Base-by-base conservation (phyloP, 2,888 invertebrate species). In the Xestia ashworthii region DNA sequence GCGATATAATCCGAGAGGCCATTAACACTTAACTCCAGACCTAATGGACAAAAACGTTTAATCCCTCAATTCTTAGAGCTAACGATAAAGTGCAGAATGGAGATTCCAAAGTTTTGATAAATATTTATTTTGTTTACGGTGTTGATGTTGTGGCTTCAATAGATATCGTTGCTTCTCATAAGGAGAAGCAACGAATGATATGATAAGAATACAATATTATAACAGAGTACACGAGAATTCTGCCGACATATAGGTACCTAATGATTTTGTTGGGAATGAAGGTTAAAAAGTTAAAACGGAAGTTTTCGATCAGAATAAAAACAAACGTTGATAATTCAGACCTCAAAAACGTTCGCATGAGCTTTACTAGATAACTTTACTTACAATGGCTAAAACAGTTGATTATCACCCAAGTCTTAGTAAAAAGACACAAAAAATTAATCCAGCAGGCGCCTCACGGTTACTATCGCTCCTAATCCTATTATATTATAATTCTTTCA, bases 31-130 rank as follows among this genome's bases (percentile, higher is more conserved):
- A 94, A 94, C 92, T 90, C 91, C 91, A 90, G 87, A 90, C 89
- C 93, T 96, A 96, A 96, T 96, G 96, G 96, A 96, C 96, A 96
- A 96, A 96, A 96, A 96, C 93, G 89, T 90, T 89, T 96, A 96
- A 96, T 95, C 96, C 95, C 90, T 89, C 84, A 90, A 91, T 93
- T 93, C 93, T 93, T 89, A 91, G 91, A 93, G 91, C 86, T 88
- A 87, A 90, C 88, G 92, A 93, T 93, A 92, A 93, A 92, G 87
- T 93, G 94, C 94, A 89, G 93, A 92, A 93, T 89, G 88, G 88
- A 88, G 86, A 90, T 87, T 87, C 86, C 87, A 76, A 81, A 80
- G 87, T 88, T 89, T 88, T 72, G 69, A 83, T 84, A 83, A 87
- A 90, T 82, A 86, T 88, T 84, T 83, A 44, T 80, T 79, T 76